Base-by-base conservation (phyloP, 2,888 invertebrate species). In the Colostygia pectinataria region DNA sequence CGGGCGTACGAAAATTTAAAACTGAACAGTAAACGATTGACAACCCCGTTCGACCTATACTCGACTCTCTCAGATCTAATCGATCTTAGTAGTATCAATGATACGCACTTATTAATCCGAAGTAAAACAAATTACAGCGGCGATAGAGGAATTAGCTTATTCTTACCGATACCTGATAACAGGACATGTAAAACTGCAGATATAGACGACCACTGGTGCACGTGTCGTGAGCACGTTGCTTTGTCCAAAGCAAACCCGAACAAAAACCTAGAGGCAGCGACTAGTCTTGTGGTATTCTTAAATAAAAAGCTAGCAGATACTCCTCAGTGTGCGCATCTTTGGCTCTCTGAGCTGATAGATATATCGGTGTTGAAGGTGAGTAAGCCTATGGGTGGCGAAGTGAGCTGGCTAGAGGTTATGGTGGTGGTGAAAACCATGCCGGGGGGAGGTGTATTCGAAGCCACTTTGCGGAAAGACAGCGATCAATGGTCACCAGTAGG, bases 121-220 rank as follows among this genome's bases (percentile, higher is more conserved):
- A 77, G 66, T 1, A 74, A 73, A 51, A 61, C 68, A 0, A 49
- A 70, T 8, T 87, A 90, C 36, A 71, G 71, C 6, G 59, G 82
- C 41, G 77, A 88, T 2, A 89, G 93, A 43, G 93, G 94, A 1
- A 93, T 95, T 4, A 97, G 97, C 74, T 90, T 97, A 36, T 97
- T 98, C 74, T 79, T 93, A 14, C 92, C 93, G 0, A 91, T 98
- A 44, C 94, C 95, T 0, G 75, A 73, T 23, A 91, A 92, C 41
- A 90, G 98, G 29, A 96, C 95, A 0, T 98, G 98, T 74, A 86
- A 91, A 38, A 87, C 90, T 55, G 97, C 98, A 0, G 93, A 91
- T 0, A 96, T 98, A 43, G 92, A 93, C 0, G 93, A 94, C 14
- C 96, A 97, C 74, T 98, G 95, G 95, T 98, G 98, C 77, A 95